These are phyloP conservation scores for Noctuana brunneofusca DNA, from an alignment of 2,888 invertebrate genomes.

Conservation along the genomic window DNA sequence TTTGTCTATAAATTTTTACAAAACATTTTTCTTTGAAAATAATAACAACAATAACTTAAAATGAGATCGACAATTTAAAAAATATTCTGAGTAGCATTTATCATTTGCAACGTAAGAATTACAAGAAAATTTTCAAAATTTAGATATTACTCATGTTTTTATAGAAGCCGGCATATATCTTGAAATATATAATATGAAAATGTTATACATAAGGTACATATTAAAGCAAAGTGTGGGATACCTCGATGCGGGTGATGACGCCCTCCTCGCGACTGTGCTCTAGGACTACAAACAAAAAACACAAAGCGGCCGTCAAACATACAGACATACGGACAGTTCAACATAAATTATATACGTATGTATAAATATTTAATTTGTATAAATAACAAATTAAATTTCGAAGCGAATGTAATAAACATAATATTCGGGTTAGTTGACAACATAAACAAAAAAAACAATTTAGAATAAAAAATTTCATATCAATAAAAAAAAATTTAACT, in stretches of 20 bases:
- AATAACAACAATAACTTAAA: no score
- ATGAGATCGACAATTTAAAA: no score
- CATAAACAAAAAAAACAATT: neutral
- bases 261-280: slow-evolving; percentile 83
- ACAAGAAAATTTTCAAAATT: no score
- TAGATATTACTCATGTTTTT: neutral
- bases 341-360: no score
- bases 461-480: neutral
- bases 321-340: slow-evolving; percentile 60
- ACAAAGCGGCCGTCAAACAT: slow-evolving; percentile 80
- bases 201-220: slow-evolving; percentile 44
- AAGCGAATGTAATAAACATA: slow-evolving; percentile 6
- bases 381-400: neutral
- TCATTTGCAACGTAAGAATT: no score
- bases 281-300: slow-evolving; percentile 81
- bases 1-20: no score
- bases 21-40: no score
- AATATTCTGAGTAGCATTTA: no score
- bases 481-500: no score
- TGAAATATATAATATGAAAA: slow-evolving; percentile 5
- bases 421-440: neutral
- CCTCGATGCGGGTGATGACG: slow-evolving; percentile 83
- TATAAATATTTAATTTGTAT: neutral
- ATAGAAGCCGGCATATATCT: slow-evolving; percentile 30
- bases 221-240: slow-evolving; percentile 77